Evolutionary conservation across 2,113 vertebrate genomes (phyloP), one percentile per base, ranked within the genome.

Genomic region (Pollachius pollachius): DNA sequence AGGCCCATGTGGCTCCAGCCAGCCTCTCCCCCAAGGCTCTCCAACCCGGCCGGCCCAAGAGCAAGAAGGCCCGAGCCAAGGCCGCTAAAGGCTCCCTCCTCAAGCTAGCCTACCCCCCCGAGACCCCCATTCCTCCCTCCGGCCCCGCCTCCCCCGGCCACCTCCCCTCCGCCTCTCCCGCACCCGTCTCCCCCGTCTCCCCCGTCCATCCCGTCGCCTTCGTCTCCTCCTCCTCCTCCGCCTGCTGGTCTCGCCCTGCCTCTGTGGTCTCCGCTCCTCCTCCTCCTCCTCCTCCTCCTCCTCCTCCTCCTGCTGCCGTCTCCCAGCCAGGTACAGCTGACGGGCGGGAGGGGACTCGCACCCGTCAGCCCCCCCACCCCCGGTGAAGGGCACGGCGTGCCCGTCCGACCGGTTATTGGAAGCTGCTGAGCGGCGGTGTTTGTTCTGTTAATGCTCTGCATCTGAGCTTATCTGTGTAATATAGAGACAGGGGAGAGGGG

Each of bases 11-110:
- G 9, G 63, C 81, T 16, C 83, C 81, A 70, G 77, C 83, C 16
- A 62, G 37, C 23, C 78, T 85, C 65, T 89, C 89, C 54, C 84
- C 89, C 48, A 78, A 63, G 25, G 84, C 69, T 69, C 73, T 89
- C 30, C 72, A 65, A 64, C 37, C 75, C 41, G 75, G 75, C 67
- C 61, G 6, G 41, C 9, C 41, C 11, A 48, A 52, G n/a, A 69
- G 66, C 72, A 73, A 79, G 27, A 79, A 77, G 65, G 84, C 64
- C 84, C 5, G 37, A 41, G 37, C 41, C 12, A 48, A 48, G 41
- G 7, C 41, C 11, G 41, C 41, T 48, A 13, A 9, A 48, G 41
- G 41, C 9, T 48, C 41, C 41, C 41, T 48, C 41, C 41, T 48
- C 41, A 48, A 48, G 41, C 41, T 41, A 8, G 37, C 37, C 37